Percentiles rank a stretch among this genome's conserved stretches.
Conservation (phyloP, 2,797 vertebrate genomes). For the Scolopax bukidnonensis region DNA sequence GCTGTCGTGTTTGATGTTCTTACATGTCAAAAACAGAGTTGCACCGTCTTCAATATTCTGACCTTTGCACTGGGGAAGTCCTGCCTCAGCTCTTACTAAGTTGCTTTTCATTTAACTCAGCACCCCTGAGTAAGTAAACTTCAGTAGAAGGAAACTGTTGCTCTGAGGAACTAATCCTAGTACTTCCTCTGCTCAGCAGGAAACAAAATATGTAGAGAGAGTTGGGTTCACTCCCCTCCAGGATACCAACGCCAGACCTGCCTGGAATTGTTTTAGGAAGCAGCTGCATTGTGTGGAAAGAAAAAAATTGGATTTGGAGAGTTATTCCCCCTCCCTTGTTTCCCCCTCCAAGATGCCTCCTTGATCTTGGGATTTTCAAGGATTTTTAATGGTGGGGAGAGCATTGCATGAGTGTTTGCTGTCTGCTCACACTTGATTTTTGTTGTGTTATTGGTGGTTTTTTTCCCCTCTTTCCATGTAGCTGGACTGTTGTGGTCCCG, state of each 20-base stretch:
- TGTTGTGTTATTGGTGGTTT: not conserved
- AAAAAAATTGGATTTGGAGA: not conserved
- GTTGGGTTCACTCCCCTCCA: not conserved
- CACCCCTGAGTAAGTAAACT: not conserved
- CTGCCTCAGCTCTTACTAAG: not conserved
- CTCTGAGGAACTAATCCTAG: not conserved
- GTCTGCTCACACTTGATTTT: not conserved
- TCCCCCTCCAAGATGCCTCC: not conserved
- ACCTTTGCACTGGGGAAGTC: not conserved
- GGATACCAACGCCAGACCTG: not conserved
- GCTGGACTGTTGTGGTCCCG: conserved; percentile 65
- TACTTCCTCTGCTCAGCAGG: not conserved
- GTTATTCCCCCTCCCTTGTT: not conserved
- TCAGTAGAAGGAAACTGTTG: not conserved
- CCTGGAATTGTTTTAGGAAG: not conserved
- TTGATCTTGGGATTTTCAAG: not conserved
- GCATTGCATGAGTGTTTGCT: not conserved
- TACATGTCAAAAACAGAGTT: not conserved
- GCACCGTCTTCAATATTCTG: not conserved
- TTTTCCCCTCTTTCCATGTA: not conserved
- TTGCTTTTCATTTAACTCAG: not conserved
- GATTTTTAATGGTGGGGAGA: not conserved
- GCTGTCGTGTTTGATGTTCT: not conserved
- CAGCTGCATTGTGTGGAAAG: not conserved
- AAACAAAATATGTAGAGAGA: not conserved